Conservation (phyloP, 2,888 invertebrate species). For the Frankliniella intonsa region DNA sequence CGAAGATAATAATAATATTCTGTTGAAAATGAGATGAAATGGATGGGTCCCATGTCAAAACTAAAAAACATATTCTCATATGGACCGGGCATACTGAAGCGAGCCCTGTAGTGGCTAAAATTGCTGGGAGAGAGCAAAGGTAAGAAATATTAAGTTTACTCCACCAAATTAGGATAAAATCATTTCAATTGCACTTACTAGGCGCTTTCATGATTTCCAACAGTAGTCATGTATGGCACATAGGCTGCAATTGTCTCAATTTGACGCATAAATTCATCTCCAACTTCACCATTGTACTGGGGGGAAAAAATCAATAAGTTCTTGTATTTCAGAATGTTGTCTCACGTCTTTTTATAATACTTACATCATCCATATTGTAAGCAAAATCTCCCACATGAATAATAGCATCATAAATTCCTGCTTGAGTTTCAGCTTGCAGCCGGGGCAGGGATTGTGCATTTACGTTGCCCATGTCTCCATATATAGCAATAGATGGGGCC, state of each 20-base stretch:
- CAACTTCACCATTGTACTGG: slow-evolving; percentile 49
- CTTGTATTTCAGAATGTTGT: not conserved
- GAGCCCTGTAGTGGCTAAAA: slow-evolving; percentile 53
- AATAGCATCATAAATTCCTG: slow-evolving; percentile 49
- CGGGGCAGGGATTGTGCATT: slow-evolving; percentile 51
- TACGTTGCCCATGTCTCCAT: slow-evolving; percentile 52
- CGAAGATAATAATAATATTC: slow-evolving; percentile 54
- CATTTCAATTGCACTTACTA: slow-evolving; percentile 42
- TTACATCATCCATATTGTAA: slow-evolving; percentile 48
- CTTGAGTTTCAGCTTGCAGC: slow-evolving; percentile 48
- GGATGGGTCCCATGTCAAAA: slow-evolving; percentile 50
- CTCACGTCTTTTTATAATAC: not conserved
- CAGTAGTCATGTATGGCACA: slow-evolving; percentile 50
- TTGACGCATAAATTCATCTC: slow-evolving; percentile 53
- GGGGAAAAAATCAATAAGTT: not conserved
- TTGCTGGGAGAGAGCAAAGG: slow-evolving; percentile 45
- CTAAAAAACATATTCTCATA: slow-evolving; percentile 43
- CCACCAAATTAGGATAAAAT: not conserved
- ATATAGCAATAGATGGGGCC: slow-evolving; percentile 49
- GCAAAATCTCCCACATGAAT: slow-evolving; percentile 52
- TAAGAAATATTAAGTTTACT: not conserved
- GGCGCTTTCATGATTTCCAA: slow-evolving; percentile 48
- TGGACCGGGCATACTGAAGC: slow-evolving; percentile 52
- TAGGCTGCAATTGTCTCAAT: slow-evolving; percentile 53
- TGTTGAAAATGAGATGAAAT: slow-evolving; percentile 54